These are phyloP conservation scores for Mormyrops boulengeri DNA, from an alignment of 2,797 vertebrate genomes.

Conservation along the genomic window DNA sequence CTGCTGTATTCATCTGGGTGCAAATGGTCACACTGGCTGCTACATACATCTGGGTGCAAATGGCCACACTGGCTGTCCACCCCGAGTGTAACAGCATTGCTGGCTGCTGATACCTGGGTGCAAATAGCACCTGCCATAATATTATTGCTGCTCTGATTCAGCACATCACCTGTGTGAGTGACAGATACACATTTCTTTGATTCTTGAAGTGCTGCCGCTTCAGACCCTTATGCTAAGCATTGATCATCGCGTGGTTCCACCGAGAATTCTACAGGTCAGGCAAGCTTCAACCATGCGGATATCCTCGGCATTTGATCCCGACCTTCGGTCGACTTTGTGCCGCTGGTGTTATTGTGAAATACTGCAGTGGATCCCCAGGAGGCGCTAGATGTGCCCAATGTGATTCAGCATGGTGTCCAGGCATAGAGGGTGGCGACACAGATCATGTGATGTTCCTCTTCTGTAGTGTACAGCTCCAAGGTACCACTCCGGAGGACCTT, in stretches of 20 bases:
- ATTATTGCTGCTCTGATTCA: background rate
- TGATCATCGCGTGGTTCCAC: background rate
- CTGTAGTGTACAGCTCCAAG: background rate
- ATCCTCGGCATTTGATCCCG: background rate
- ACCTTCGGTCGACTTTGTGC: background rate
- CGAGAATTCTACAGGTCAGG: background rate
- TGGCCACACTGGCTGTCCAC: background rate
- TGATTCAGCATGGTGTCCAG: background rate
- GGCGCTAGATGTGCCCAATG: background rate
- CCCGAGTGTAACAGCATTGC: background rate
- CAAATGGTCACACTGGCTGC: too few relatives aligned
- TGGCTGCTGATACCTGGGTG: background rate
- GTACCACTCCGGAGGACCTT: background rate
- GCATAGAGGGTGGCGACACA: background rate
- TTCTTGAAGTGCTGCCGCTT: background rate
- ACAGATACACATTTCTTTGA: background rate
- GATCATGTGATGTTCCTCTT: background rate
- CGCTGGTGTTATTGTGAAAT: background rate
- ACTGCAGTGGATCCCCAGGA: background rate
- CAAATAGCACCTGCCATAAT: background rate
- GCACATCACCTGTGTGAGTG: background rate
- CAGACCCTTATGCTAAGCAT: background rate
- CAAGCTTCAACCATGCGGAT: background rate
- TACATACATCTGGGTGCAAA: too few relatives aligned
- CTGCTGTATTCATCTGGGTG: background rate